These are phyloP conservation scores for Onthophagus taurus DNA, from an alignment of 1,140 invertebrate species.

Conservation along the genomic window DNA sequence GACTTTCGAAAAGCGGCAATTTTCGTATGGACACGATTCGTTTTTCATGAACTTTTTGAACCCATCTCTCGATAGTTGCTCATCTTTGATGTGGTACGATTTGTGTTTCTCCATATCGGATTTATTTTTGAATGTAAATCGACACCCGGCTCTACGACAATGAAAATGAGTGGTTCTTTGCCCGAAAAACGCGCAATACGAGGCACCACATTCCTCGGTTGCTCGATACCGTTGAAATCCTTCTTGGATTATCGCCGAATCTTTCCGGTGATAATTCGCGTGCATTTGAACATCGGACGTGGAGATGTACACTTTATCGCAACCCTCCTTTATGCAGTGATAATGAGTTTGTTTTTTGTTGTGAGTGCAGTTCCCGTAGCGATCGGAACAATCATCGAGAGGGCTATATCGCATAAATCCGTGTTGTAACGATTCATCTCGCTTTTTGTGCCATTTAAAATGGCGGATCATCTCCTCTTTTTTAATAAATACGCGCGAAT, in stretches of 20 bases:
- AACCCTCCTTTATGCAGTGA: constrained; percentile 92
- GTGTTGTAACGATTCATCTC: constrained; percentile 91
- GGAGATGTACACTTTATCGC: constrained; percentile 95
- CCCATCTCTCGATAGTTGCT: constrained; percentile 87
- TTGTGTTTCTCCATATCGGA: constrained; percentile 99
- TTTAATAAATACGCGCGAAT: constrained; percentile 82
- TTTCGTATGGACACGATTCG: constrained; percentile 82
- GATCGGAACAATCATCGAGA: constrained; percentile 69
- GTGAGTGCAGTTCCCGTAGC: constrained; percentile 62
- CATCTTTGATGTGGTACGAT: constrained; percentile 96
- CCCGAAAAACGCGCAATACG: constrained; percentile 85
- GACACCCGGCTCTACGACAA: constrained; percentile 80
- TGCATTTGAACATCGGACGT: constrained; percentile 99
- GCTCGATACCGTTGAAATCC: constrained; percentile 64
- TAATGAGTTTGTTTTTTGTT: constrained; percentile 97
- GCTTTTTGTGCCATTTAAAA: constrained; percentile 98
- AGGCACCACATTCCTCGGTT: constrained; percentile 81
- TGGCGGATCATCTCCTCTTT: constrained; percentile 99
- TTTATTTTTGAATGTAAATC: constrained; percentile 97
- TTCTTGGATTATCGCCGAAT: constrained; percentile 94
- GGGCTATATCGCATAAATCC: constrained; percentile 83
- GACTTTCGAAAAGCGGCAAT: constrained; percentile 85
- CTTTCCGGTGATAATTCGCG: constrained; percentile 96
- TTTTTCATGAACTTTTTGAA: constrained; percentile 99
- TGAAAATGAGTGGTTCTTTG: constrained; percentile 97